phyloP scores from a whole-genome alignment of 1,140 invertebrate genomes.

The Aphis gossypii region DNA sequence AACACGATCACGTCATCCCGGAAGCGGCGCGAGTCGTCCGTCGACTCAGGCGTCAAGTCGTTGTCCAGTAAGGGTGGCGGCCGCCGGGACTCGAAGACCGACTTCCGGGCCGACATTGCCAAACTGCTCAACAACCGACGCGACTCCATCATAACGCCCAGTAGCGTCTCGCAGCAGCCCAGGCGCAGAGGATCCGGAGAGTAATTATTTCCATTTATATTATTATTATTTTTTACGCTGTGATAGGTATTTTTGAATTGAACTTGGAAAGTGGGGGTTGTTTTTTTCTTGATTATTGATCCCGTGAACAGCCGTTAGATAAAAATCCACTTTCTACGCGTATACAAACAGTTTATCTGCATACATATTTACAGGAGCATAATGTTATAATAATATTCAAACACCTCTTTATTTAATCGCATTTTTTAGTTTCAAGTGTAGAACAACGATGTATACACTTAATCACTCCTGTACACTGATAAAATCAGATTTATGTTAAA shows the following conservation, averaged over 20 bases:
- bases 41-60: conserved; percentile 81
- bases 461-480: neutral
- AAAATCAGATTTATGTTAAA: neutral
- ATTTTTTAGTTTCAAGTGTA: neutral
- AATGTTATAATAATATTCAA: neutral
- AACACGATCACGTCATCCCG: conserved; percentile 64
- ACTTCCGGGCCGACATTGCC: conserved; percentile 76
- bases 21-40: conserved; percentile 80
- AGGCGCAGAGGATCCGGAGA: conserved; percentile 28
- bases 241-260: neutral
- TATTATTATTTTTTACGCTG: neutral
- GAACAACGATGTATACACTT: neutral
- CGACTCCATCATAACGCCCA: conserved; percentile 67
- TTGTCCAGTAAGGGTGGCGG: conserved; percentile 66
- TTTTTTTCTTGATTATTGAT: neutral
- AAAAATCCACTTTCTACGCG: neutral
- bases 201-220: conserved; percentile 38
- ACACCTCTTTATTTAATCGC: neutral
- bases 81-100: conserved; percentile 74
- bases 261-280: neutral
- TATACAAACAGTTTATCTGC: neutral
- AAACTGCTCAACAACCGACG: conserved; percentile 72
- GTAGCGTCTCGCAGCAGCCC: conserved; percentile 60
- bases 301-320: neutral
- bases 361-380: neutral